Evolutionary conservation across 2,797 vertebrate species (phyloP).

Genomic region (Coracias cyanogaster): DNA sequence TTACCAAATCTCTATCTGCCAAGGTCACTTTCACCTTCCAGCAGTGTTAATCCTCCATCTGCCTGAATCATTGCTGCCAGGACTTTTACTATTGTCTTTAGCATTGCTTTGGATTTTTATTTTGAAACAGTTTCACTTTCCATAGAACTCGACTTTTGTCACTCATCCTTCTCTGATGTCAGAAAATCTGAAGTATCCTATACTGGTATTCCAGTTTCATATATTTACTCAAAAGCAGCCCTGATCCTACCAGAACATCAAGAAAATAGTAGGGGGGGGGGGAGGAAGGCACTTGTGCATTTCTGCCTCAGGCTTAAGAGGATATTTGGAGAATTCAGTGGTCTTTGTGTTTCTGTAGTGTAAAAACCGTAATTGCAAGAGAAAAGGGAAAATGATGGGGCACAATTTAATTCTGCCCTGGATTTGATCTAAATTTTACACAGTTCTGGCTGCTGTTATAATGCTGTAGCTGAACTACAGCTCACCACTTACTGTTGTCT

Average conservation of each 20-base stretch:
- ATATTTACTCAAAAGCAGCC: neutral
- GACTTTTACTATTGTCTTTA: neutral
- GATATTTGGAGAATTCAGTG: neutral
- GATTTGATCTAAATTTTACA: neutral
- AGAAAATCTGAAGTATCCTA: neutral
- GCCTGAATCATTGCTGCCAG: neutral
- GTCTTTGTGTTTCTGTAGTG: neutral
- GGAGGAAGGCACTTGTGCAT: neutral
- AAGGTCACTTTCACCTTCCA: neutral
- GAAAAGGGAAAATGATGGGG: neutral
- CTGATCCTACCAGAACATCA: neutral
- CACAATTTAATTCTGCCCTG: neutral
- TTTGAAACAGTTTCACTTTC: neutral
- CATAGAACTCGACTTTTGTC: neutral
- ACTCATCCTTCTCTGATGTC: neutral
- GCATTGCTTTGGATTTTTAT: neutral
- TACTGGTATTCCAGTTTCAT: neutral
- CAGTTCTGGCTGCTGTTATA: neutral
- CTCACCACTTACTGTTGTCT: neutral
- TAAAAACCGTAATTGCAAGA: neutral
- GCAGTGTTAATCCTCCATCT: neutral
- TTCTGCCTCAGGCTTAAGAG: neutral
- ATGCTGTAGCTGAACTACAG: neutral
- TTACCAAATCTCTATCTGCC: neutral
- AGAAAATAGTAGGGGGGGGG: neutral